Base-by-base conservation (phyloP, 2,888 invertebrate species). In the Drosophila subsilvestris region DNA sequence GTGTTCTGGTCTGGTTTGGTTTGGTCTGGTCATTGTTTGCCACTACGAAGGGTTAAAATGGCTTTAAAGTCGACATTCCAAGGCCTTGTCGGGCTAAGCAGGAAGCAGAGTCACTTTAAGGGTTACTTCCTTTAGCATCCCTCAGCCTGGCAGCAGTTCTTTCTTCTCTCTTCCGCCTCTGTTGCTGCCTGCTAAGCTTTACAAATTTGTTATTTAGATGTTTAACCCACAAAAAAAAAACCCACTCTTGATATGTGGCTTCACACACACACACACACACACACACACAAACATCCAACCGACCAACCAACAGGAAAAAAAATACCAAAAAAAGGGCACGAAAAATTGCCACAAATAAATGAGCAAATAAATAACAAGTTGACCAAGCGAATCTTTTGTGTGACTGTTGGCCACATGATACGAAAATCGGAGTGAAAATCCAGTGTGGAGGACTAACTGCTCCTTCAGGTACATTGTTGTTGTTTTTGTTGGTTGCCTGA, bases 191-290 rank as follows among this genome's bases (percentile, higher is more conserved):
- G 68, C 68, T 77, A 80, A 83, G 79, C 80, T 49, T 75, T 72
- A 83, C 83, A 79, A 83, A 79, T 75, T 71, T 67, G 62, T 65
- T 80, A 80, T 83, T 77, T 77, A 79, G 80, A 80, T 80, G 77
- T 78, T 75, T 63, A 72, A 65, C 62, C 78, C 71, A 63, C 80
- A 62, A 66, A 45, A 49, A 49, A 66, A 54, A 12, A 25, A 25
- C 25, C 6, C 47, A 17, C 42, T 47, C 2, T n/a, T 27, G 29
- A 58, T 60, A 20, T 59, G 49, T 56, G 61, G 9, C 20, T 14
- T 32, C 32, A 12, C 32, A 32, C 59, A 53, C 59, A 73, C 22
- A 22, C 22, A 22, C 20, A 20, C 20, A 20, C 20, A 20, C 20
- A 20, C 20, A 20, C 20, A 22, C 22, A 22, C 3, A 22, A n/a